Base-by-base conservation (phyloP, 2,113 vertebrate species). In the Etheostoma spectabile region DNA sequence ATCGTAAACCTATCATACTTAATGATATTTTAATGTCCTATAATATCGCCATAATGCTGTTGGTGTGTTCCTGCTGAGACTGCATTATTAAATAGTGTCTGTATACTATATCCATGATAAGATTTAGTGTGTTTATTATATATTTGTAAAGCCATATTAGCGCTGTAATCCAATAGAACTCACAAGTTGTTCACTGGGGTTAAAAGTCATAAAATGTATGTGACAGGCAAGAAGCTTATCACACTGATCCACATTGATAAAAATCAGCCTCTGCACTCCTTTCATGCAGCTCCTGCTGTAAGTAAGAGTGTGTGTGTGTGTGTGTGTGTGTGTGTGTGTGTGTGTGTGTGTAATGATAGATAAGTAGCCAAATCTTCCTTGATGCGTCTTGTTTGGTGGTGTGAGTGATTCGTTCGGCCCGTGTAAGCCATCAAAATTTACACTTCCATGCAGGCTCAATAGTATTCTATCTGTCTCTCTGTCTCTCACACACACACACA, bases 341-440 rank as follows among this genome's bases (percentile, higher is more conserved):
- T 77, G 72, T 46, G 66, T 84, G 86, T 42, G 71, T 18, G 19
- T 21, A 75, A 42, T 89, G 84, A 86, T 66, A 84, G 82, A 85
- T 75, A 73, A 79, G 63, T 7, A 48, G 15, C 45, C 61, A 82
- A 85, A 79, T 88, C 82, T 79, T 70, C 49, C 67, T 49, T 2
- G 12, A 70, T 76, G 35, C 19, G 53, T 89, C 71, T 86, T 61
- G 71, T 84, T 89, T 76, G 83, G 51, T 56, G 45, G 65, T 45
- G 48, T 87, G 82, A 91, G 79, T 85, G 88, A 91, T 83, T 81
- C 8, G 49, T 80, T 79, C 21, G 48, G 49, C 78, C 72, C 27
- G 33, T 86, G 91, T 90, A 89, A 91, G 85, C 82, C 81, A 78
- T 67, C 48, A 15, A 76, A 88, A 82, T 62, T 62, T 87, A 60